Percentiles rank a stretch among this genome's conserved stretches.
Evolutionary conservation across 2,888 invertebrate species (phyloP).

Genomic region (Idaea biselata): DNA sequence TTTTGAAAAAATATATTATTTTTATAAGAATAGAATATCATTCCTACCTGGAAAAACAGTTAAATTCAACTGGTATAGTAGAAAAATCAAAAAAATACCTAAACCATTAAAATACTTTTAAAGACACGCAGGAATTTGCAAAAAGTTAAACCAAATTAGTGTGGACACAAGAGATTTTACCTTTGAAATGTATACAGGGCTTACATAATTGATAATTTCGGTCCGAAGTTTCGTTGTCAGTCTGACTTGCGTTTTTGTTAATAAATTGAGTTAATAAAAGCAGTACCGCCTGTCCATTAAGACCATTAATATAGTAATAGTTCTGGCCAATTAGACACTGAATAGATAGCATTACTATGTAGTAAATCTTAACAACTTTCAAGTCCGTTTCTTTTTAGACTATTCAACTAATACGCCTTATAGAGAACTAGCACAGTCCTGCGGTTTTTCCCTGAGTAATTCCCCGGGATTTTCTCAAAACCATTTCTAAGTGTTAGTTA

Average conservation of each 20-base stretch:
- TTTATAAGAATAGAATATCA: too few species aligned
- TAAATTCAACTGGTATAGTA: too few species aligned
- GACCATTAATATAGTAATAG: slow-evolving; percentile 2
- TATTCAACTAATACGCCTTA: background rate
- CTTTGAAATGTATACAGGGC: background rate
- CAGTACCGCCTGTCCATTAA: slow-evolving; percentile 5
- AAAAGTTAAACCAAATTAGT: background rate
- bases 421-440: too few species aligned
- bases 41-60: too few species aligned
- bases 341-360: background rate
- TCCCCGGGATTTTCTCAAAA: too few species aligned
- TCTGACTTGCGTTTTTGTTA: slow-evolving; percentile 6
- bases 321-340: background rate
- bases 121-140: background rate
- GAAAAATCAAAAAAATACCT: too few species aligned
- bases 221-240: slow-evolving; percentile 5
- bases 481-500: too few species aligned
- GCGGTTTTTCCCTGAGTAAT: too few species aligned
- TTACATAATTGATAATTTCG: background rate
- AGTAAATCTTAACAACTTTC: background rate
- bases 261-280: slow-evolving; percentile 7
- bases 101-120: background rate
- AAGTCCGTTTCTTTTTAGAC: background rate
- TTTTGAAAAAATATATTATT: too few species aligned
- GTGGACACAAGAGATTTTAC: too few species aligned